Evolutionary conservation across 2,888 invertebrate genomes (phyloP).

Genomic region (Corbicula japonica): DNA sequence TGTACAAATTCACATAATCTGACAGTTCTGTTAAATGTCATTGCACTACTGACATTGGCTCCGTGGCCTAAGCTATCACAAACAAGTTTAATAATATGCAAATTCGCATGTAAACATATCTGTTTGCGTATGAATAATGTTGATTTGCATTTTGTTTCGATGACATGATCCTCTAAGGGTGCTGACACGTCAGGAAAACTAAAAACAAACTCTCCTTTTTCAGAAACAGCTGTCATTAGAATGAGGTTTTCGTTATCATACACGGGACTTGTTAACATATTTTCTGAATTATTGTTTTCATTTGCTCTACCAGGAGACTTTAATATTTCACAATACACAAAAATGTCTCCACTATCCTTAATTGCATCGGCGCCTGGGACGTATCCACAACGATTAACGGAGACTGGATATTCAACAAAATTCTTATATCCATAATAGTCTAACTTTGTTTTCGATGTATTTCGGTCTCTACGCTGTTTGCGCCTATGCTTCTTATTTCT

Average conservation of each 20-base stretch:
- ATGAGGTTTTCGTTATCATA: background rate
- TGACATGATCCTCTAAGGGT: background rate
- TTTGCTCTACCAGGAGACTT: background rate
- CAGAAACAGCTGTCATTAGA: background rate
- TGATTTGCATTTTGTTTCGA: conserved; percentile 12
- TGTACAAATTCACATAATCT: conserved; percentile 9
- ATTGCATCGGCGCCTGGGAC: background rate
- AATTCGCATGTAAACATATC: conserved; percentile 17
- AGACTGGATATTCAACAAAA: conserved; percentile 26
- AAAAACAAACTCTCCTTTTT: conserved; percentile 1
- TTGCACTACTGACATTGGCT: no score
- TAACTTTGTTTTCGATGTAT: background rate
- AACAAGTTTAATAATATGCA: background rate
- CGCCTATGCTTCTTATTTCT: background rate
- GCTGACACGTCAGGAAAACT: conserved; percentile 11
- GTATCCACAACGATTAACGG: conserved; percentile 43
- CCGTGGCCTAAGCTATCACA: no score
- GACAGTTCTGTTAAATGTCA: background rate
- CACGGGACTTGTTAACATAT: no score
- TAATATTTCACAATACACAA: conserved; percentile 4
- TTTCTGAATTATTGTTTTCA: background rate
- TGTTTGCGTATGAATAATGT: background rate
- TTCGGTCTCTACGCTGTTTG: background rate
- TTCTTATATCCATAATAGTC: conserved; percentile 7
- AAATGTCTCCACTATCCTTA: no score